Percentiles rank a stretch among this genome's conserved stretches.
These are phyloP conservation scores for Noctua janthina DNA, from an alignment of 2,888 invertebrate species.

Conservation along the genomic window DNA sequence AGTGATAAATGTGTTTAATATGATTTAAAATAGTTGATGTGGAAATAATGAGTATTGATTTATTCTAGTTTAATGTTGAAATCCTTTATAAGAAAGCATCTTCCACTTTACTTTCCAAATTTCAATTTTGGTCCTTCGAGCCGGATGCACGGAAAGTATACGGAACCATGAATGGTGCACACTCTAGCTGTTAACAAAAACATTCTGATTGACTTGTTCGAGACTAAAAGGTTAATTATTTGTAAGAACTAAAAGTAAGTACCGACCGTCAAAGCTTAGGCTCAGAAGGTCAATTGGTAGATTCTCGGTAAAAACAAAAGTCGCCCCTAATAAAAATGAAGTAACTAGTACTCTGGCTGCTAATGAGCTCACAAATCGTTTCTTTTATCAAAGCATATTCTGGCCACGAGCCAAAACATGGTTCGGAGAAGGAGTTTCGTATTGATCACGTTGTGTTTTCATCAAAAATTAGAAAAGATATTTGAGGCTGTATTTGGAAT, in stretches of 20 bases:
- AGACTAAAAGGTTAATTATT: not conserved
- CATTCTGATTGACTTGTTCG: not conserved
- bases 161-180: not conserved
- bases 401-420: constrained; percentile 55
- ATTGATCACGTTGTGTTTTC: constrained; percentile 48
- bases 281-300: constrained; percentile 21
- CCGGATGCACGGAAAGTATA: not conserved
- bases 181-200: not conserved
- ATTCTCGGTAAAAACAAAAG: constrained; percentile 27
- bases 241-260: not conserved
- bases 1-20: not conserved
- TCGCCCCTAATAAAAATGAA: constrained; percentile 33
- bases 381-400: constrained; percentile 51
- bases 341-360: constrained; percentile 35
- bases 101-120: not conserved
- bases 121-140: not conserved
- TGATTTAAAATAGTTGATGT: not conserved
- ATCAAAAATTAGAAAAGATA: constrained; percentile 13
- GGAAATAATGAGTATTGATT: not conserved
- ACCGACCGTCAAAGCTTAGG: not conserved
- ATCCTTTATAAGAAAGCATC: not conserved
- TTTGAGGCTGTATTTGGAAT: not conserved
- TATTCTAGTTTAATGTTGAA: not conserved
- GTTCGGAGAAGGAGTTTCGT: constrained; percentile 40
- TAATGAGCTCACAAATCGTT: constrained; percentile 54